phyloP scores from a whole-genome alignment of 2,888 invertebrate genomes.

The Lacanobia oleracea region DNA sequence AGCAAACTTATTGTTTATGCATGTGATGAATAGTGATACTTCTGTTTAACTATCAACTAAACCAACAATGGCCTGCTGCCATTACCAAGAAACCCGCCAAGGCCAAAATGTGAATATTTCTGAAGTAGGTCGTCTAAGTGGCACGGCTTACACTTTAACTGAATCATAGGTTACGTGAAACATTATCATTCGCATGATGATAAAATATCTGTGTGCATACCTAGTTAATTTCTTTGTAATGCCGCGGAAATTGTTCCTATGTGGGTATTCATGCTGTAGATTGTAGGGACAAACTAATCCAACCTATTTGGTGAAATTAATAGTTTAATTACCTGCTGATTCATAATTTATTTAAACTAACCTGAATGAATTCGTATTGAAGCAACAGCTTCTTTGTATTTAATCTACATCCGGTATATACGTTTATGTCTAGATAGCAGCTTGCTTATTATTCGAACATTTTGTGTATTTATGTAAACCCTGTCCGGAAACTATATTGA shows the following conservation, averaged over 20 bases:
- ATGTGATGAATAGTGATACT: constrained; percentile 43
- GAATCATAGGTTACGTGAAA: constrained; percentile 75
- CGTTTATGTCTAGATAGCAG: constrained; percentile 10
- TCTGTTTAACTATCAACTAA: constrained; percentile 49
- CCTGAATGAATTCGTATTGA: background rate
- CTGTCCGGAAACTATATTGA: constrained; percentile 19
- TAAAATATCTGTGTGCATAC: constrained; percentile 45
- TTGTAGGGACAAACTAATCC: background rate
- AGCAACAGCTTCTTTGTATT: constrained; percentile 1
- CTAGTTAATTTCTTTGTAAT: constrained; percentile 37
- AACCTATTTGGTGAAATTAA: background rate
- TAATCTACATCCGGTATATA: constrained; percentile 29
- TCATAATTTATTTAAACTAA: background rate
- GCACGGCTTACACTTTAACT: constrained; percentile 73
- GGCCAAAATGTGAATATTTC: constrained; percentile 77
- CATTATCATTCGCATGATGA: constrained; percentile 61
- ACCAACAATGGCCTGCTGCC: constrained; percentile 67
- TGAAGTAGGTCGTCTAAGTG: constrained; percentile 80
- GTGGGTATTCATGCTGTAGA: background rate
- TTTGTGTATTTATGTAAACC: constrained; percentile 33
- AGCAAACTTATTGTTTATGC: constrained; percentile 18
- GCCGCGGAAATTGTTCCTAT: constrained; percentile 18
- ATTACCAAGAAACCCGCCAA: constrained; percentile 77
- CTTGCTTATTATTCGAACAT: constrained; percentile 5
- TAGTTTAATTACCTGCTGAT: background rate